Evolutionary conservation across 2,113 vertebrate genomes (phyloP), one percentile per base, ranked within the genome.

Genomic region (Girardinichthys multiradiatus): DNA sequence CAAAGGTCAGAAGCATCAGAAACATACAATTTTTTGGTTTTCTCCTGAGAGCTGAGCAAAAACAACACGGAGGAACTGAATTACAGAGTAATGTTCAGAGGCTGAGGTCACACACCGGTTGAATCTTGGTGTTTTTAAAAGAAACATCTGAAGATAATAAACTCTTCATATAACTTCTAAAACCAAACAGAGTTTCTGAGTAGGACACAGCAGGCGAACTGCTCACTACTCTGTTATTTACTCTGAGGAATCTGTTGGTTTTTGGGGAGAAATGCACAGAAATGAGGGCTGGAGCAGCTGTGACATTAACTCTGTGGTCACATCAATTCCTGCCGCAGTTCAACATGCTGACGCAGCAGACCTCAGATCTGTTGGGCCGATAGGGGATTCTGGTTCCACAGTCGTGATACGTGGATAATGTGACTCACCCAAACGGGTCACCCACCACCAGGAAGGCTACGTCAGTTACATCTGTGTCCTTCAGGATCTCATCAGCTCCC

Each of bases 371-470:
- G 72, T 31, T 37, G 58, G 42, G 48, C 64, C 59, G 31, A 62
- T 80, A 70, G 0, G 15, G 27, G 66, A 27, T 58, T 35, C 61
- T 30, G 48, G 4, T 39, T 30, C 11, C 42, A 17, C 57, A 68
- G 37, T 11, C 6, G 7, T 12, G 37, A 39, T 39, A 12, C 37
- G 51, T 61, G 63, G 67, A 68, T 17, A 6, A 6, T 13, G 2
- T 17, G 37, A 82, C 95, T 96, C 95, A 99, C 98, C 98, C 98
- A 76, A 99, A 98, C 4, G 98, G 98, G 91, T 99, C 98, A 1
- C 98, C 98, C 80, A 99, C 97, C 59, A 99, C 98, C 73, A 99
- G 94, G 82, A 99, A 98, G 0, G 95, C 98, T 1, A 99, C 94
- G 57, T 99, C 97, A 59, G 71, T 93, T 35, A 84, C 76, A 71